Base-by-base conservation (phyloP, 2,113 vertebrate species). In the Maccullochella peelii region DNA sequence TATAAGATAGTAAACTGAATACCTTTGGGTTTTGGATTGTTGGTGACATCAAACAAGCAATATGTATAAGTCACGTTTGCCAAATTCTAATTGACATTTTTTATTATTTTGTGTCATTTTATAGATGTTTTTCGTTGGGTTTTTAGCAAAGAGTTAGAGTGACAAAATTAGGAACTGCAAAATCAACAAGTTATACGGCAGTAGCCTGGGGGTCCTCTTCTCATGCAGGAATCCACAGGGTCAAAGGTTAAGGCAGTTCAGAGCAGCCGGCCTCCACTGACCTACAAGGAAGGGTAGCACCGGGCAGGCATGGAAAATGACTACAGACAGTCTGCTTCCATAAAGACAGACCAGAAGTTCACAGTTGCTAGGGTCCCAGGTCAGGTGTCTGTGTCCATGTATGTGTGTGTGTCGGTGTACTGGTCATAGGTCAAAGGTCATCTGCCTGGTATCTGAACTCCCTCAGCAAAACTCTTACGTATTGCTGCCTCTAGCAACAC, bases 221-320 rank as follows among this genome's bases (percentile, higher is more conserved):
- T 25, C 54, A 55, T 27, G 68, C 63, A 82, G 63, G 83, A 90
- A 89, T 90, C 84, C 66, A 61, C 36, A 23, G 73, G 70, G 83
- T 81, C 83, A 91, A 86, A 92, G 86, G 84, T 91, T 71, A 85
- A 57, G 33, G 76, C 82, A 84, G 63, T 83, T 89, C 57, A 88
- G 58, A 84, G 78, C 65, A 54, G 76, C 65, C 47, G 5, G 50
- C 55, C 70, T 82, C 40, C 58, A 54, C 70, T 77, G 76, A 85
- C 73, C 68, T 68, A 40, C 65, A 52, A 50, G 73, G 68, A 84
- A 82, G 40, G 81, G 54, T 65, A 85, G 44, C 58, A 52, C 9
- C 12, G 8, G 57, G 42, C 73, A 63, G 80, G 54, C 61, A 44
- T 73, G 47, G 68, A 74, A 79, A 89, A 86, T 44, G 61, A 79